Conservation (phyloP, 37 sponge, comb jelly and placozoan species). For the Cliona cf. orientalis region DNA sequence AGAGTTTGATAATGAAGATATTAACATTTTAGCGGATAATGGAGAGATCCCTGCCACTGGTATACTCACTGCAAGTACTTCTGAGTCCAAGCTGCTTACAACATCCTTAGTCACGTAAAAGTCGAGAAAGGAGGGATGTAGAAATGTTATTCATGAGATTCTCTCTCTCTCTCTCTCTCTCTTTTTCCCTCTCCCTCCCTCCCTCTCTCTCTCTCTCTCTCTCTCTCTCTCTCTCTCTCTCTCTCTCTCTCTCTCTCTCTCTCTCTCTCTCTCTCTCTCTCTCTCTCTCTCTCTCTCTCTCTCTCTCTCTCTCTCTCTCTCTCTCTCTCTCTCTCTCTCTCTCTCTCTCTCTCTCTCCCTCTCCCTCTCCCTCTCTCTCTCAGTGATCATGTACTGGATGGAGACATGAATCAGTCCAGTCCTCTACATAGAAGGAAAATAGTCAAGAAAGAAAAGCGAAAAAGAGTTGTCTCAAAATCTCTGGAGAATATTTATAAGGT, state of each 20-base stretch:
- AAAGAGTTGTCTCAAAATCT: not conserved
- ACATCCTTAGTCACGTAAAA: too few relatives aligned
- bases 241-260: constrained; percentile 31
- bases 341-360: constrained; percentile 15
- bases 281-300: constrained; percentile 23
- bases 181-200: too few relatives aligned
- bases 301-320: constrained; percentile 30
- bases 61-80: too few relatives aligned
- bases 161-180: constrained; percentile 11
- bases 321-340: constrained; percentile 6
- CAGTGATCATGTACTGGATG: not conserved
- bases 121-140: too few relatives aligned
- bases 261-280: constrained; percentile 32
- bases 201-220: not conserved
- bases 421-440: too few relatives aligned
- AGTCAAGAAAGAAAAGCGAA: too few relatives aligned
- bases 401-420: too few relatives aligned
- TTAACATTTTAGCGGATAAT: too few relatives aligned
- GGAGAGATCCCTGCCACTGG: too few relatives aligned
- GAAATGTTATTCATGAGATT: too few relatives aligned
- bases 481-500: constrained; percentile 7
- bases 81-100: too few relatives aligned
- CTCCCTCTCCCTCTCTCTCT: constrained; percentile 16
- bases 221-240: constrained; percentile 3
- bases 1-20: too few relatives aligned